Conservation (phyloP, 2,888 invertebrate species). For the Drosophila pegasa region DNA sequence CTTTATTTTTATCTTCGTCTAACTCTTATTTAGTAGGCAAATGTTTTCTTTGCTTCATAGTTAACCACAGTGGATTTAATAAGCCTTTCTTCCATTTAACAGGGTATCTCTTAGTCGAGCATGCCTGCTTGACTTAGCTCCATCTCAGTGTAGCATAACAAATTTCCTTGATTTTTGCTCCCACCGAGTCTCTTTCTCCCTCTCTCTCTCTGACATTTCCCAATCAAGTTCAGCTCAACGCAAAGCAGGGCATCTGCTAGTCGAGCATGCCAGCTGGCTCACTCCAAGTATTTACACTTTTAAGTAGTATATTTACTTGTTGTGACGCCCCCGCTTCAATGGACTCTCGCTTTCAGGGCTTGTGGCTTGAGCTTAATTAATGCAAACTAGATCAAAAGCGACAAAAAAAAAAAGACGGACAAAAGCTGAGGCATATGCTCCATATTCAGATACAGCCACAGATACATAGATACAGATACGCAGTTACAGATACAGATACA, state of each 20-base stretch:
- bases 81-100: background rate
- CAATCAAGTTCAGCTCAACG: too few relatives aligned
- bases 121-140: background rate
- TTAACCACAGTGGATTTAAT: background rate
- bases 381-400: slow-evolving; percentile 55
- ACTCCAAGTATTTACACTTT: background rate
- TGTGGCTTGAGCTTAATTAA: slow-evolving; percentile 59
- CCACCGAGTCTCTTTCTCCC: too few relatives aligned
- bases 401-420: background rate
- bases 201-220: too few relatives aligned
- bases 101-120: background rate
- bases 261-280: background rate
- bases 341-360: slow-evolving; percentile 70
- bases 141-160: too few relatives aligned
- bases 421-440: slow-evolving; percentile 45
- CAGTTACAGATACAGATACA: slow-evolving; percentile 13
- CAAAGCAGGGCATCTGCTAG: background rate
- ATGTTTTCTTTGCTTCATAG: background rate
- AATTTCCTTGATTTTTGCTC: too few relatives aligned
- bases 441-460: slow-evolving; percentile 23
- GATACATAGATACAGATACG: slow-evolving; percentile 3
- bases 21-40: background rate
- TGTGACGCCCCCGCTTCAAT: slow-evolving; percentile 19
- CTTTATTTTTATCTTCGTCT: background rate
- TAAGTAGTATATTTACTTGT: background rate